Percentiles rank a stretch among this genome's conserved stretches.
These are phyloP conservation scores for Sialia sialis DNA, from an alignment of 2,113 vertebrate genomes.

Conservation along the genomic window DNA sequence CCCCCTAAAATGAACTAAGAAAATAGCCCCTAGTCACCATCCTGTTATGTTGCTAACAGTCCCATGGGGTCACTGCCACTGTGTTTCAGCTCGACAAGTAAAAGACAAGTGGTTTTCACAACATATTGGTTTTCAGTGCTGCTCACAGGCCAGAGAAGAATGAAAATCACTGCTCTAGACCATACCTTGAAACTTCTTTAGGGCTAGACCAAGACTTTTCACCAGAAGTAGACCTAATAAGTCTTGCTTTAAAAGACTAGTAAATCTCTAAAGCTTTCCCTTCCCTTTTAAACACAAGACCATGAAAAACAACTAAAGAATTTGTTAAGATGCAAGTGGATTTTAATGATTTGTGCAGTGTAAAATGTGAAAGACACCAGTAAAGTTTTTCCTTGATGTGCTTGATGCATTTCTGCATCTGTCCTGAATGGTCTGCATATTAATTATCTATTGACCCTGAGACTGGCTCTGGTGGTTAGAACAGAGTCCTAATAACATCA, in stretches of 20 bases:
- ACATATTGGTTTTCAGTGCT: not conserved
- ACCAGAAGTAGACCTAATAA: not conserved
- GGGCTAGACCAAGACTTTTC: not conserved
- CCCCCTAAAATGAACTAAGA: not conserved
- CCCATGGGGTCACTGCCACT: not conserved
- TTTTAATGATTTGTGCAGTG: not conserved
- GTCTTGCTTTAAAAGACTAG: not conserved
- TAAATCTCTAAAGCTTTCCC: not conserved
- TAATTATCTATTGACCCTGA: not conserved
- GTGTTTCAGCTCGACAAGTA: not conserved
- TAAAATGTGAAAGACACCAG: not conserved
- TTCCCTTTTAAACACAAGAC: not conserved
- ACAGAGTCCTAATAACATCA: not conserved
- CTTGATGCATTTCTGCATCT: not conserved
- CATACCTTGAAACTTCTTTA: not conserved
- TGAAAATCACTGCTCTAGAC: not conserved
- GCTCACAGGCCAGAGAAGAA: not conserved
- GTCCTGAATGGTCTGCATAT: not conserved
- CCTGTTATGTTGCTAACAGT: not conserved
- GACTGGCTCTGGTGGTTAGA: not conserved
- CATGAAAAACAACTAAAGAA: not conserved
- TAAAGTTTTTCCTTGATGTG: not conserved
- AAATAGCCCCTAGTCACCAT: not conserved
- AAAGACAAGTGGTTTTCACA: not conserved
- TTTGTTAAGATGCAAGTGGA: not conserved